Percentiles rank a stretch among this genome's conserved stretches.
These are phyloP conservation scores for Stegodyphus dumicola DNA, from an alignment of 1,140 invertebrate genomes.

Conservation along the genomic window DNA sequence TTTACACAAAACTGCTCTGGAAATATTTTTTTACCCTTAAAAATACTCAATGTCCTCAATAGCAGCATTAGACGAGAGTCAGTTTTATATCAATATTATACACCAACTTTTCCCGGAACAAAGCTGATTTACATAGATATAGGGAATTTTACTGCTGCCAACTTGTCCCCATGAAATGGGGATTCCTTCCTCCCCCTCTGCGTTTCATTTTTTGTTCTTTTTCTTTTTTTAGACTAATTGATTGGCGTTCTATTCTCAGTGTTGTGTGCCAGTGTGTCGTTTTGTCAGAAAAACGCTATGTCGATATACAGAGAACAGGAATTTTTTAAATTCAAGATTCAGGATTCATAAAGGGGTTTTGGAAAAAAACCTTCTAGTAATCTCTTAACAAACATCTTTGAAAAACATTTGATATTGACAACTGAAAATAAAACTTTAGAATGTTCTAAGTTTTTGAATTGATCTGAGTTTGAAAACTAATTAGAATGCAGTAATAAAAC, in stretches of 20 bases:
- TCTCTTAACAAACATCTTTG: too few species aligned
- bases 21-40: not conserved
- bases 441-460: too few species aligned
- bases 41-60: not conserved
- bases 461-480: too few species aligned
- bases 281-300: too few species aligned
- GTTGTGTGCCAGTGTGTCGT: too few species aligned
- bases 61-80: not conserved
- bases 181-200: not conserved
- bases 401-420: too few species aligned
- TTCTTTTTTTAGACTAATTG: not conserved
- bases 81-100: conserved; percentile 22
- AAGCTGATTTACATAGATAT: conserved; percentile 20
- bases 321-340: too few species aligned
- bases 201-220: not conserved
- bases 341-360: too few species aligned
- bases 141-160: not conserved
- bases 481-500: too few species aligned
- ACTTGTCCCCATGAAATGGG: not conserved
- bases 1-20: not conserved
- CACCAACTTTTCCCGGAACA: not conserved
- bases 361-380: too few species aligned
- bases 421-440: too few species aligned
- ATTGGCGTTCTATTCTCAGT: not conserved
- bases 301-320: too few species aligned